Base-by-base conservation (phyloP, 1,140 invertebrate genomes). In the Tachypleus tridentatus region DNA sequence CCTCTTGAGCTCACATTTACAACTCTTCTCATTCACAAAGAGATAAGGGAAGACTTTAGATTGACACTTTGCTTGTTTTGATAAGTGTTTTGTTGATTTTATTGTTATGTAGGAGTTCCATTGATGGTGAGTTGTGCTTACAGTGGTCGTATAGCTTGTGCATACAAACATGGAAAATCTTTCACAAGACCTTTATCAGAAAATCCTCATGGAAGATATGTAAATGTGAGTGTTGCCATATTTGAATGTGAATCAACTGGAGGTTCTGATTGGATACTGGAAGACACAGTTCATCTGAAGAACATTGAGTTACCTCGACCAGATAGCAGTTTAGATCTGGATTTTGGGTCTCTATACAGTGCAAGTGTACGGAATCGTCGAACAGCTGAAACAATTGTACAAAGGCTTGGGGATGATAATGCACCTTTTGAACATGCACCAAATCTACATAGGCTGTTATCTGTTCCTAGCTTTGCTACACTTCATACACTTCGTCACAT, bases 191-290 rank as follows among this genome's bases (percentile, higher is more conserved):
- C 88, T 0, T 79, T 87, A 3, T 87, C 87, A 0, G 84, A 84
- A 71, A 88, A 86, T 75, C 78, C 72, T 49, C 86, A 89, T 74
- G 85, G 86, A 0, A 82, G 92, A 57, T 95, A 90, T 76, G 89
- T 96, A 54, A 97, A 96, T 76, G 80, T 97, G 0, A 92, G 76
- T 73, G 91, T 99, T 4, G 91, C 91, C n/a, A 96, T 99, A 67
- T 98, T 97, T 79, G 97, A 99, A 77, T 99, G 97, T 76, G 97
- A 99, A 80, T 97, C 93, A 68, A 97, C 93, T 49, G 97, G 97
- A 64, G 96, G 82, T 29, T 84, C 85, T n/a, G 95, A 98, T 75
- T 99, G 97, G 97, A 84, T 95, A n/a, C 77, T 96, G n/a, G 97
- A 99, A 77, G 97, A 99, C 73, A 95, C 90, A 1, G 93, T 95